phyloP scores from a whole-genome alignment of 2,797 vertebrate genomes.

The Ptychadena robeensis region DNA sequence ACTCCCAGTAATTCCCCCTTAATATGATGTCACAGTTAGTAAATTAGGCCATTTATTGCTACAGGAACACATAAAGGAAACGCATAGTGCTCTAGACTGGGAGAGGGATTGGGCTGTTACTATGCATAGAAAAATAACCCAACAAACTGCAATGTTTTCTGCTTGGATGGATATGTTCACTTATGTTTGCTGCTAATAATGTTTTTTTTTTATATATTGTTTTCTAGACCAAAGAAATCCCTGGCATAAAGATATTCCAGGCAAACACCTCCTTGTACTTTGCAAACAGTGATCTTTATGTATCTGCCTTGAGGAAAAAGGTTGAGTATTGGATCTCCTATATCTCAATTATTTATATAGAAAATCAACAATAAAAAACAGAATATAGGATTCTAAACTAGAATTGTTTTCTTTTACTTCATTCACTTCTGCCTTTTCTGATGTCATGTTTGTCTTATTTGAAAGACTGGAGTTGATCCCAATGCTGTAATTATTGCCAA shows the following conservation, averaged over 20 bases:
- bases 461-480: constrained; percentile 88
- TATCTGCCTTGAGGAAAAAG: constrained; percentile 86
- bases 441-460: constrained; percentile 40
- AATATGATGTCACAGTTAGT: no score
- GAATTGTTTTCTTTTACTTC: neutral
- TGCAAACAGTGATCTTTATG: constrained; percentile 92
- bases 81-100: no score
- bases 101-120: no score
- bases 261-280: constrained; percentile 93
- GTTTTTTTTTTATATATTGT: neutral
- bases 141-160: no score
- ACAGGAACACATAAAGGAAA: no score
- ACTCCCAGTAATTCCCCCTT: no score
- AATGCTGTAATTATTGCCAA: constrained; percentile 74
- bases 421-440: neutral
- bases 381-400: neutral
- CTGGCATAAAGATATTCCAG: constrained; percentile 97
- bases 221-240: constrained; percentile 84
- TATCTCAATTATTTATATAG: no score
- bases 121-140: no score
- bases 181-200: neutral
- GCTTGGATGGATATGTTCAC: no score
- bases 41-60: no score
- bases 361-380: no score
- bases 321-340: constrained; percentile 69